Percentiles rank a stretch among this genome's conserved stretches.
These are phyloP conservation scores for Staurois parvus DNA, from an alignment of 2,797 vertebrate species.

Conservation along the genomic window DNA sequence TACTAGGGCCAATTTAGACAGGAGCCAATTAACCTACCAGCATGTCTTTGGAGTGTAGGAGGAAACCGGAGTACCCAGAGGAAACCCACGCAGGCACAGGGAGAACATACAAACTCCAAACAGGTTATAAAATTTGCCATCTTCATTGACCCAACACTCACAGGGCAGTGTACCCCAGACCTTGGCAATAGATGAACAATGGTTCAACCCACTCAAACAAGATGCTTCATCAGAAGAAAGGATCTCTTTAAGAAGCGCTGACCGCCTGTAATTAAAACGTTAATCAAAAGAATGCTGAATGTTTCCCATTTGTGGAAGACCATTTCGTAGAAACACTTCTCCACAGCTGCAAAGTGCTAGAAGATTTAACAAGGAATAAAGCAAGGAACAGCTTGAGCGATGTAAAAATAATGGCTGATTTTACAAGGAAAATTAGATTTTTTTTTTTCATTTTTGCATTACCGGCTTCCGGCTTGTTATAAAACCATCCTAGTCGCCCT, in stretches of 20 bases:
- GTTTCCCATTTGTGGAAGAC: background rate
- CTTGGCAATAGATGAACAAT: background rate
- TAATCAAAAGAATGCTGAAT: conserved; percentile 15
- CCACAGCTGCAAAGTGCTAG: conserved; percentile 5
- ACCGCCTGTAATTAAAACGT: conserved; percentile 14
- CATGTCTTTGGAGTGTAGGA: no score
- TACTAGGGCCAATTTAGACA: no score
- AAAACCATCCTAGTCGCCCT: conserved; percentile 50
- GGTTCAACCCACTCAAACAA: background rate
- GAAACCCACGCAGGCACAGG: no score
- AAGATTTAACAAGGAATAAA: conserved; percentile 48
- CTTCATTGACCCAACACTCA: no score
- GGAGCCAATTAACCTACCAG: no score
- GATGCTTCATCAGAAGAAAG: background rate
- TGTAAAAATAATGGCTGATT: conserved; percentile 38
- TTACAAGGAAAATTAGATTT: conserved; percentile 29
- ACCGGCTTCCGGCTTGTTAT: conserved; percentile 33
- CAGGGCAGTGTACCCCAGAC: background rate
- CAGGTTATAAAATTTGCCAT: no score
- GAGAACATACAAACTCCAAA: no score
- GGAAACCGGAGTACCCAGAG: no score
- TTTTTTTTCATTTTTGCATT: background rate
- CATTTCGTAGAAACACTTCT: conserved; percentile 22
- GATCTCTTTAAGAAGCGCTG: background rate
- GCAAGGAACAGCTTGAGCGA: conserved; percentile 48